Conservation (phyloP, 2,113 vertebrate genomes). For the Oostethus manadensis region DNA sequence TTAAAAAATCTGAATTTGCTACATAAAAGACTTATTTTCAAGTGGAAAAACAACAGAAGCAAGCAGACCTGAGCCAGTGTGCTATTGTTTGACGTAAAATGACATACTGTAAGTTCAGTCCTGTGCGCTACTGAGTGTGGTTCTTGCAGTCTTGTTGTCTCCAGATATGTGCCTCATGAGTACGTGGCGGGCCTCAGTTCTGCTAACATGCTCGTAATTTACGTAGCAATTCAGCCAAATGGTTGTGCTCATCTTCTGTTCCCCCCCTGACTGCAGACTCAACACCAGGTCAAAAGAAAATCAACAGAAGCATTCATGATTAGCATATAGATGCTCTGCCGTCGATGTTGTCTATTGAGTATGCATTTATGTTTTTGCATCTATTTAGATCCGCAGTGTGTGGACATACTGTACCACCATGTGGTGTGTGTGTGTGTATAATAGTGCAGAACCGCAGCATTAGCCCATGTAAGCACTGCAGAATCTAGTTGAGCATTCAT, state of each 20-base stretch:
- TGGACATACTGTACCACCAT: not conserved
- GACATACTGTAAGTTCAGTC: too few relatives aligned
- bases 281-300: constrained; percentile 65
- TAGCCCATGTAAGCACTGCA: not conserved
- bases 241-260: constrained; percentile 54
- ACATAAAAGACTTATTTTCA: too few relatives aligned
- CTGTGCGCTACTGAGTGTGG: not conserved
- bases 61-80: too few relatives aligned
- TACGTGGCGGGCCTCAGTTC: constrained; percentile 22
- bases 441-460: too few relatives aligned
- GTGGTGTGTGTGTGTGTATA: too few relatives aligned
- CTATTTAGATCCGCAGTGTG: constrained; percentile 18
- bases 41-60: too few relatives aligned
- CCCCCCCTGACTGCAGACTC: constrained; percentile 52
- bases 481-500: constrained; percentile 36
- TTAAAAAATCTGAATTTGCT: too few relatives aligned
- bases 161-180: not conserved
- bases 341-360: constrained; percentile 24
- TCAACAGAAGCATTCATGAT: constrained; percentile 60
- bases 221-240: constrained; percentile 55
- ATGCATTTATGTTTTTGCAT: constrained; percentile 12
- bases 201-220: constrained; percentile 54
- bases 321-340: constrained; percentile 72
- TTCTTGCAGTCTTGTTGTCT: constrained; percentile 15
- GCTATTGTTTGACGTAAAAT: too few relatives aligned